Base-by-base conservation (phyloP, 1,140 invertebrate genomes). In the Drosophila tani region DNA sequence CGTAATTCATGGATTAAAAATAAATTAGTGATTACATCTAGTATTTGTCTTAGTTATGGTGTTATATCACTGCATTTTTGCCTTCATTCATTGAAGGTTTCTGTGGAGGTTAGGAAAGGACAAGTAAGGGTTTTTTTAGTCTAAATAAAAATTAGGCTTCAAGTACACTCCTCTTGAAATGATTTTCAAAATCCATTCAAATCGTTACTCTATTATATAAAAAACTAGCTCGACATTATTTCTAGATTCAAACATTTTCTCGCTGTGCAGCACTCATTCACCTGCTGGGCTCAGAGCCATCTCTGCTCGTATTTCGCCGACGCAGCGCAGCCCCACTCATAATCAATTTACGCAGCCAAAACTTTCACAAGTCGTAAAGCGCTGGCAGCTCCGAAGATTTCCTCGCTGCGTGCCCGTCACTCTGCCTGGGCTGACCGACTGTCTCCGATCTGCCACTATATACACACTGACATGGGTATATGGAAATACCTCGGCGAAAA, bases 291-390 rank as follows among this genome's bases (percentile, higher is more conserved):
- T 9, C 17, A 43, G 40, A 21, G 11, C 55, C 55, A 65, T 45
- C 74, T 64, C 62, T 75, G 53, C 71, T 51, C 71, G 51, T 19
- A 24, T 57, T 64, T 68, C 49, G 55, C 38, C 73, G 50, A 47
- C 74, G 60, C 53, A 41, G 41, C 74, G 51, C 53, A 35, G 41
- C 35, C 45, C 63, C 66, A 71, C 75, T 79, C 76, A 79, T 79
- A 79, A 79, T 79, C 76, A 79, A 79, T 79, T 79, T 79, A 65
- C 75, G 57, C 76, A 51, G 65, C 32, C 74, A 35, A 78, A 79
- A 79, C 76, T 79, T 79, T 79, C 76, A 79, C 76, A 79, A 79
- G 53, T 77, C 66, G 50, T 58, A 57, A 49, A 62, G 58, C 63
- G 55, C 38, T 60, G 62, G 45, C 74, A 75, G 53, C 55, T 43